These are phyloP conservation scores for Eledone cirrhosa DNA, from an alignment of 2,888 invertebrate species.

Conservation along the genomic window DNA sequence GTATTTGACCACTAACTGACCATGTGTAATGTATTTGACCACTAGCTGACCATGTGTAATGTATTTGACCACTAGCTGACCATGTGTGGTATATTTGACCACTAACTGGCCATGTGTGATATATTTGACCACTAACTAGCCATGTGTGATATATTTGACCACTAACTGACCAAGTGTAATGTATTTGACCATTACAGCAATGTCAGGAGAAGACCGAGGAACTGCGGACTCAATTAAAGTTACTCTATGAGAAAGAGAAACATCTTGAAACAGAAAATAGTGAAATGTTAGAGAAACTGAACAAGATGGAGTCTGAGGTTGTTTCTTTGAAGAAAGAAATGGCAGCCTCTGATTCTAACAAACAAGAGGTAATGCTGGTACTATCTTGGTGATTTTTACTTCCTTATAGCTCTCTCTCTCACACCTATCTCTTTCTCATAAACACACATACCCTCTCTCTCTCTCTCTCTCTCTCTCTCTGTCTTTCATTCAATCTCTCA, in stretches of 20 bases:
- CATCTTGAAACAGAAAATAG: constrained; percentile 38
- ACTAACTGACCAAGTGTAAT: too few species aligned
- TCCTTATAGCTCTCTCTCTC: too few species aligned
- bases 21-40: too few species aligned
- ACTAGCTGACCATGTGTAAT: too few species aligned
- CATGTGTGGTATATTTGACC: too few species aligned
- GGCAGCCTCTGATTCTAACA: background rate
- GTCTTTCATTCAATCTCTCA: background rate
- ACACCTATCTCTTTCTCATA: too few species aligned
- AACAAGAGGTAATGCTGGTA: constrained; percentile 3
- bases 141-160: too few species aligned
- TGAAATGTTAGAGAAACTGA: background rate
- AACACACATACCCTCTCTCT: background rate
- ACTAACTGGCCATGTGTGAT: too few species aligned
- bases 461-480: background rate
- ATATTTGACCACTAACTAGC: too few species aligned
- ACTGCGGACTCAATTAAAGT: constrained; percentile 41
- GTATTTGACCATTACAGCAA: constrained; percentile 40
- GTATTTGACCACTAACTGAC: too few species aligned
- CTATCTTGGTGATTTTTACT: too few species aligned
- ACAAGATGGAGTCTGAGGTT: background rate
- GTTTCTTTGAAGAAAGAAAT: background rate
- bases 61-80: too few species aligned
- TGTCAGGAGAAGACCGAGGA: constrained; percentile 43
- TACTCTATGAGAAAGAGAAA: constrained; percentile 43